Evolutionary conservation across 2,888 invertebrate genomes (phyloP), one percentile per base, ranked within the genome.

Genomic region (Rhopalosiphum nymphaeae): DNA sequence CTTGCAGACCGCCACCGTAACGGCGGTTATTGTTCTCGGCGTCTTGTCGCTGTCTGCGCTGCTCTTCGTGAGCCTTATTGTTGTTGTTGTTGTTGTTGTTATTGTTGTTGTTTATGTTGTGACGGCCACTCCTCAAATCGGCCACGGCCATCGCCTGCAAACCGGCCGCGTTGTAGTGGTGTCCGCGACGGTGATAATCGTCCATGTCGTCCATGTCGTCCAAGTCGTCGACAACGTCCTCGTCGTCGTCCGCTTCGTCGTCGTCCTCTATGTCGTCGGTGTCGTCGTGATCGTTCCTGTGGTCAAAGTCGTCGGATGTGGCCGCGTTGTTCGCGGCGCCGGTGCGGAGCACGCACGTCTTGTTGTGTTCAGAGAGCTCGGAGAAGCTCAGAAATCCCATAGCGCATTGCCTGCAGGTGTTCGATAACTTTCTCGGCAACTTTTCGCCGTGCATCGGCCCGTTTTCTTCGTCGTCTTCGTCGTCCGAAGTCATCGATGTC

Each of bases 11-110:
- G 93, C 97, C 97, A 95, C 97, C 97, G 95, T 97, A 97, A 95
- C 97, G 97, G 95, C 97, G 97, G 95, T 97, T 97, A 95, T 98
- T 98, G 96, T 98, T 98, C 95, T 97, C 98, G 85, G 97, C 98
- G 96, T 98, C 98, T 96, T 98, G 97, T 95, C 97, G 97, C 96
- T 97, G 97, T 95, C 97, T 97, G 92, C 96, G 96, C 67, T 96
- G 96, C 9, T 96, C 96, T 44, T 92, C 94, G 89, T 91, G 94
- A 46, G 44, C 89, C 57, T 91, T 94, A 49, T 78, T 85, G 44
- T 93, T 94, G 67, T 94, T 93, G 89, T 92, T 94, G 46, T 94
- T 94, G 11, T 95, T 95, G 57, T 95, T 95, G n/a, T 95, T 95
- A 25, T 93, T 89, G 56, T 96, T 96, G 42, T 96, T 96, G 85